Base-by-base conservation (phyloP, 1,140 invertebrate species). In the Paraescarpia echinospica region DNA sequence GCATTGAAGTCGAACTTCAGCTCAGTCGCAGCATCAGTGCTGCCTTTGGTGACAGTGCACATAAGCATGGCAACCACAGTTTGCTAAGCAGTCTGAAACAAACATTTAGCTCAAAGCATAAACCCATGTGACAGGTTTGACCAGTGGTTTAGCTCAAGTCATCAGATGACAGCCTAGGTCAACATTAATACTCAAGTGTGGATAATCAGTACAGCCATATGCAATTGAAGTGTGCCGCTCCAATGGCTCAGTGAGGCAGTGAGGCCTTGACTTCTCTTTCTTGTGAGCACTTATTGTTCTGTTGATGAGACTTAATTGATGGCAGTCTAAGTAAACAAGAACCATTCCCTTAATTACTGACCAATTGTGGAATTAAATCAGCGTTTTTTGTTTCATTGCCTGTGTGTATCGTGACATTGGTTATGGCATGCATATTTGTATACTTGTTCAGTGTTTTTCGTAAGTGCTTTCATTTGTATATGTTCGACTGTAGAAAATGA, bases 1-100 rank as follows among this genome's bases (percentile, higher is more conserved):
- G 91, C 51, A 59, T 92, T 12, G 91, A 92, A 59, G 91, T 92
- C 22, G 91, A 92, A 48, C 91, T 92, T 33, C 35, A 48, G 34
- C 91, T 92, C 5, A 33, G 35, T 48, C 91, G 41, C 35, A 92
- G 33, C 34, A 51, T 33, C 91, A 33, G 34, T 90, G 90, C 89
- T 35, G 34, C 90, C 90, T n/a, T 31, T 77, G 59, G 2, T 18
- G 59, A 77, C 59, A 22, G 59, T 77, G 2, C 59, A 77, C 59
- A 77, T 12, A 18, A 31, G 59, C 59, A 77, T 27, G 59, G 59
- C 59, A 77, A 77, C 59, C 59, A 77, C 59, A 77, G 59, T 31
- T 77, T 77, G 18, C 22, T 77, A 2, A 31, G 59, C 59, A 77
- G 59, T 77, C 14, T 77, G 27, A 77, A 77, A 31, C 59, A 18